These are phyloP conservation scores for Brachionichthys hirsutus DNA, from an alignment of 2,113 vertebrate genomes.

Conservation along the genomic window DNA sequence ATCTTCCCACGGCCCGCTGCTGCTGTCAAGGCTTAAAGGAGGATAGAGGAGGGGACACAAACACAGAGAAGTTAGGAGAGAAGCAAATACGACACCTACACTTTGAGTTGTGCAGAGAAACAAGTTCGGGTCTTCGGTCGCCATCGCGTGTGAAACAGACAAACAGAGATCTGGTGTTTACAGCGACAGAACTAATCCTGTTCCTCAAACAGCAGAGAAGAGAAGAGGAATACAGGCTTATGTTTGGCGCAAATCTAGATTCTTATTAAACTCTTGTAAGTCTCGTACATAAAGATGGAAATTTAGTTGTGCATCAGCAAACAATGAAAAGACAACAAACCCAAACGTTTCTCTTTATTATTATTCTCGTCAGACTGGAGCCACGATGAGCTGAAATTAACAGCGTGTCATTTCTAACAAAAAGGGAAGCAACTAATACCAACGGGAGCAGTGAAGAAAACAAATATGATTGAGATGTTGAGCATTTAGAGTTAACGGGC, in stretches of 20 bases:
- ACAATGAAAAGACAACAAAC: slow-evolving; percentile 34
- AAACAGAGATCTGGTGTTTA: too few relatives aligned
- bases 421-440: background rate
- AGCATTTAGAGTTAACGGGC: slow-evolving; percentile 27
- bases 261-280: slow-evolving; percentile 54
- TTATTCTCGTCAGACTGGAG: slow-evolving; percentile 19
- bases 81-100: background rate
- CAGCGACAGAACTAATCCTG: too few relatives aligned
- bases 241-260: too few relatives aligned
- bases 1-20: slow-evolving; percentile 91
- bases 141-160: too few relatives aligned
- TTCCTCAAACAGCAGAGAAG: slow-evolving; percentile 16
- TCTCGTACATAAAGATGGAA: slow-evolving; percentile 24
- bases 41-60: slow-evolving; percentile 18
- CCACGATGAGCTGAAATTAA: slow-evolving; percentile 32
- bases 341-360: too few relatives aligned
- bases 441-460: background rate
- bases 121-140: background rate
- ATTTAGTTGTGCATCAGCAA: slow-evolving; percentile 42
- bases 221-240: slow-evolving; percentile 47
- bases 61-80: slow-evolving; percentile 4
- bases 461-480: slow-evolving; percentile 23
- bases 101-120: background rate
- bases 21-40: slow-evolving; percentile 85
- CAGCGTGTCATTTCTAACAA: background rate